phyloP scores from a whole-genome alignment of 2,888 invertebrate species.

The Psylliodes chrysocephalus region DNA sequence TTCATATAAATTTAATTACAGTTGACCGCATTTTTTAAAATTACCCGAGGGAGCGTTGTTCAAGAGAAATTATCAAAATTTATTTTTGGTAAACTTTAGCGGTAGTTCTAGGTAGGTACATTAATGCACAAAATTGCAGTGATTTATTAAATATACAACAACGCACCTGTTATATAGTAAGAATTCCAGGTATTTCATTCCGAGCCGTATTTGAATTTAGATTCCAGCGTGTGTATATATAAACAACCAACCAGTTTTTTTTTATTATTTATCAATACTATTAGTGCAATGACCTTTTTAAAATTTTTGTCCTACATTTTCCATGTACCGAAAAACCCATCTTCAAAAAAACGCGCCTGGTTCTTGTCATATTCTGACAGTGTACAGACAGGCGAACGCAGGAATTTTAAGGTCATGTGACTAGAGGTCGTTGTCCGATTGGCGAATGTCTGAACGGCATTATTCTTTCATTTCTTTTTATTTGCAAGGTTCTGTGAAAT shows the following conservation, averaged over 20 bases:
- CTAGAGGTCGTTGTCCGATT: constrained; percentile 31
- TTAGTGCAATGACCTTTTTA: constrained; percentile 16
- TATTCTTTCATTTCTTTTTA: constrained; percentile 36
- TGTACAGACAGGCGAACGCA: constrained; percentile 12
- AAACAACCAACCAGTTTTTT: constrained; percentile 18
- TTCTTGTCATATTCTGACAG: constrained; percentile 6
- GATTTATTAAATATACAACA: too few species aligned
- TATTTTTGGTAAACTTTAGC: too few species aligned
- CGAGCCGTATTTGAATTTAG: neutral
- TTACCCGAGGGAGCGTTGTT: too few species aligned
- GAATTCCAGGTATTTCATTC: neutral
- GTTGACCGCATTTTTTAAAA: too few species aligned
- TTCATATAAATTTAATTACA: too few species aligned
- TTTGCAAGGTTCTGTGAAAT: constrained; percentile 14
- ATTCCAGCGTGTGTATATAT: too few species aligned
- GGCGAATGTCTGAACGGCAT: constrained; percentile 25
- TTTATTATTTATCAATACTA: neutral
- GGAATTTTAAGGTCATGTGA: constrained; percentile 30
- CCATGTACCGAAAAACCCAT: neutral
- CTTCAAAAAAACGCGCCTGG: constrained; percentile 17
- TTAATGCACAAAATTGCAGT: too few species aligned
- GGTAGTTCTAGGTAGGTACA: too few species aligned
- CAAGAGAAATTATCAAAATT: too few species aligned
- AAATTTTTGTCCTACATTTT: constrained; percentile 15
- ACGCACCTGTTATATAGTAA: too few species aligned